Base-by-base conservation (phyloP, 2,113 vertebrate species). In the Pimephales promelas region DNA sequence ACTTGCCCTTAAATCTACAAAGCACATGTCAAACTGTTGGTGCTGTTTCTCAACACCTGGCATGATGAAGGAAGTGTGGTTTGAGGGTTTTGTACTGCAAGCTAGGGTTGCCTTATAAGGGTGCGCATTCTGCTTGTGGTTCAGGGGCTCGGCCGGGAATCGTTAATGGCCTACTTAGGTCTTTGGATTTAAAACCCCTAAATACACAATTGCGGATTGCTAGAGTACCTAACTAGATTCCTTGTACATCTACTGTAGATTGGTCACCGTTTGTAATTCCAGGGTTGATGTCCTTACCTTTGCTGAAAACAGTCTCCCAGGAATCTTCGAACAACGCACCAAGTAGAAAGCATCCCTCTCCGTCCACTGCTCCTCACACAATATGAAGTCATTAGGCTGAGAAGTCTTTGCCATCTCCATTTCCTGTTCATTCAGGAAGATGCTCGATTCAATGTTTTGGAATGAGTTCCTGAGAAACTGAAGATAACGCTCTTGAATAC, bases 271-370 rank as follows among this genome's bases (percentile, higher is more conserved):
- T 7, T 72, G 22, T 3, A 26, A 57, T 22, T 56, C 16, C 16
- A 40, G 24, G 36, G 10, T 59, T 34, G 31, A 18, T 70, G 28
- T 56, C 5, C 90, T 94, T 92, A 96, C 95, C 95, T 94, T 95
- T 85, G 94, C 92, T 0, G 91, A 89, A 0, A 95, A 43, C 52
- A 90, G 72, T 81, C 93, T 88, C 79, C 88, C 91, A 0, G 84
- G 86, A 40, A 85, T 3, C 0, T 83, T 89, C 10, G 86, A 20
- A 36, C 91, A 93, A 22, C 82, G 89, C 87, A 96, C 86, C 0
- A 79, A 84, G 89, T 94, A 95, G 87, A 94, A 96, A 82, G 91
- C 85, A 1, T 88, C 86, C 0, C 92, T 90, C 8, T 91, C 83
- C 0, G 93, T 91, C 77, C 92, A 82, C n/a, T 88, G 90, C 43